Evolutionary conservation across 1,140 invertebrate genomes (phyloP), one percentile per base, ranked within the genome.

Genomic region (Temnothorax longispinosus): DNA sequence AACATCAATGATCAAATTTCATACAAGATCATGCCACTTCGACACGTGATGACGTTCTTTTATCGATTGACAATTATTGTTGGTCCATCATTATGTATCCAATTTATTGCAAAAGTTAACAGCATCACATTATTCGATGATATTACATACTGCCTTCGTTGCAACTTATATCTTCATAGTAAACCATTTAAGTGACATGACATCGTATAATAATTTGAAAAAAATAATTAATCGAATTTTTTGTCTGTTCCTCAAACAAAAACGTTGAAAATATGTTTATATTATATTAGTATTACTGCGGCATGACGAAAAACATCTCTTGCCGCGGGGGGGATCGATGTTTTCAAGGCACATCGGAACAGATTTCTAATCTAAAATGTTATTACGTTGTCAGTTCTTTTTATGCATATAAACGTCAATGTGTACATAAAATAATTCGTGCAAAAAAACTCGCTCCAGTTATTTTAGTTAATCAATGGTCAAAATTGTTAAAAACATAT

Each of bases 271-370:
- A 85, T 77, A 54, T 27, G 7, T 65, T 32, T 60, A 47, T 47
- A 47, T 67, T 64, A 65, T 38, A 65, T 77, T 56, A 54, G 10
- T 21, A 21, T 64, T 21, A 10, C 32, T n/a, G 41, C 13, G 44
- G 47, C n/a, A n/a, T 27, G n/a, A 85, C 10, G 35, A 85, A 85
- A 85, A 85, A 77, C 44, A 85, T 7, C 15, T 41, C 54, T 47
- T 32, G 82, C 82, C 72, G 58, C 58, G 38, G 35, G 74, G 74
- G 35, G 47, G 3, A 21, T 41, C 21, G 15, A 64, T 56, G 44
- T 76, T 85, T 85, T 85, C 47, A 13, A 64, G 47, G 47, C 47
- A 85, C 10, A 41, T 50, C 13, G 41, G 4, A 21, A 38, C 56
- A 52, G 27, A 27, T 27, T 27, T 85, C 64, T 32, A 18, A 85